phyloP scores from a whole-genome alignment of 1,140 invertebrate species.

The Cotesia glomerata region DNA sequence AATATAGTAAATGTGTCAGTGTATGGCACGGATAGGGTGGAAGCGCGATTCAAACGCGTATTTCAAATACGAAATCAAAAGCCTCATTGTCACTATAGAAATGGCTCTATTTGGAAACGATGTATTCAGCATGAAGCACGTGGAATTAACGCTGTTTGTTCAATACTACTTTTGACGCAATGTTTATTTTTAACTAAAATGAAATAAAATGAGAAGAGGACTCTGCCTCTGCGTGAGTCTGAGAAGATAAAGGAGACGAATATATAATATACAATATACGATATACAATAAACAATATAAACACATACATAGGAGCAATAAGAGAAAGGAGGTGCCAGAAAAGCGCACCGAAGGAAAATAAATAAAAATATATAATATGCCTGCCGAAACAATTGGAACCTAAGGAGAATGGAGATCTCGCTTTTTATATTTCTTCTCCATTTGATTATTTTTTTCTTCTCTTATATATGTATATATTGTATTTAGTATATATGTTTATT shows the following conservation, averaged over 20 bases:
- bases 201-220: no score
- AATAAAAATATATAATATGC: constrained; percentile 28
- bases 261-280: not conserved
- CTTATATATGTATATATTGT: constrained; percentile 10
- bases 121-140: constrained; percentile 56
- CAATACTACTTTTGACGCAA: constrained; percentile 7
- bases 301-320: not conserved
- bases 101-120: constrained; percentile 64
- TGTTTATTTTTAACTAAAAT: not conserved
- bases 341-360: constrained; percentile 47
- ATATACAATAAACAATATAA: no score
- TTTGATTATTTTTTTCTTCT: constrained; percentile 21
- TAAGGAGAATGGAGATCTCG: constrained; percentile 36
- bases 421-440: constrained; percentile 36
- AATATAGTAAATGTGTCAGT: not conserved
- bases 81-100: constrained; percentile 61
- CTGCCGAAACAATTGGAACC: constrained; percentile 56
- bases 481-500: constrained; percentile 19
- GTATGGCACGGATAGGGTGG: constrained; percentile 6
- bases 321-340: constrained; percentile 29
- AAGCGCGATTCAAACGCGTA: constrained; percentile 50
- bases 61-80: constrained; percentile 61
- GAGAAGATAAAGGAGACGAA: not conserved
- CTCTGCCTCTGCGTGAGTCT: not conserved
- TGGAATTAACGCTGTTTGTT: constrained; percentile 64